phyloP scores from a whole-genome alignment of 2,113 vertebrate genomes.

The Microcebus jonahi region DNA sequence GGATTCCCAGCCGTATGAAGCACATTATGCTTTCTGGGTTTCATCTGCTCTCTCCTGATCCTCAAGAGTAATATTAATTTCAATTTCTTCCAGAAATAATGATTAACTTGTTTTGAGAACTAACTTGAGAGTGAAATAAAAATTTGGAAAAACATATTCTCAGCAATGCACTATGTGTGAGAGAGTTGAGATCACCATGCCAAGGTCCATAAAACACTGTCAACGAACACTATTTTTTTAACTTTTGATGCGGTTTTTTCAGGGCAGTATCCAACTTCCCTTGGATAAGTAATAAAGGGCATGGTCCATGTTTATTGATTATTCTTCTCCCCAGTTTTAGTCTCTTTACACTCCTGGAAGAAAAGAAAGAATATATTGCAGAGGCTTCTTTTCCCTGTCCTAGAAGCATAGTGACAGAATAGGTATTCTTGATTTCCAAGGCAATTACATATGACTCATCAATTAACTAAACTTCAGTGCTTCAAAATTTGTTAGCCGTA shows the following conservation, averaged over 20 bases:
- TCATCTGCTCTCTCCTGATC: slow-evolving; percentile 44
- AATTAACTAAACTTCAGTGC: neutral
- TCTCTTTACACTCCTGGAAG: neutral
- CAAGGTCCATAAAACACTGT: neutral
- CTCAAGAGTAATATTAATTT: slow-evolving; percentile 59
- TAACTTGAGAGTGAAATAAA: slow-evolving; percentile 47
- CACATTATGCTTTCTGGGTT: neutral
- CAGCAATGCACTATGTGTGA: neutral
- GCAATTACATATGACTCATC: neutral
- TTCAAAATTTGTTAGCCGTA: neutral
- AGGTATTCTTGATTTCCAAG: neutral
- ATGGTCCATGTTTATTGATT: neutral
- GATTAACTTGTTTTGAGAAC: slow-evolving; percentile 52
- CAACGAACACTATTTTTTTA: neutral
- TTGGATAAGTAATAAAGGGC: neutral
- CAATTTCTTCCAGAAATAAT: slow-evolving; percentile 62
- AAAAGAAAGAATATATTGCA: neutral
- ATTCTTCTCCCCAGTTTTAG: neutral
- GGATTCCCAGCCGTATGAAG: slow-evolving; percentile 9
- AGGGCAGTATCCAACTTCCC: neutral
- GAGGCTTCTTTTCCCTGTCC: neutral
- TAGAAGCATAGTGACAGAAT: neutral
- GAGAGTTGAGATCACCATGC: neutral
- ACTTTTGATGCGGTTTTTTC: neutral
- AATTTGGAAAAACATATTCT: slow-evolving; percentile 14